Conservation (phyloP, 2,888 invertebrate species). For the Stegana nigrithorax region DNA sequence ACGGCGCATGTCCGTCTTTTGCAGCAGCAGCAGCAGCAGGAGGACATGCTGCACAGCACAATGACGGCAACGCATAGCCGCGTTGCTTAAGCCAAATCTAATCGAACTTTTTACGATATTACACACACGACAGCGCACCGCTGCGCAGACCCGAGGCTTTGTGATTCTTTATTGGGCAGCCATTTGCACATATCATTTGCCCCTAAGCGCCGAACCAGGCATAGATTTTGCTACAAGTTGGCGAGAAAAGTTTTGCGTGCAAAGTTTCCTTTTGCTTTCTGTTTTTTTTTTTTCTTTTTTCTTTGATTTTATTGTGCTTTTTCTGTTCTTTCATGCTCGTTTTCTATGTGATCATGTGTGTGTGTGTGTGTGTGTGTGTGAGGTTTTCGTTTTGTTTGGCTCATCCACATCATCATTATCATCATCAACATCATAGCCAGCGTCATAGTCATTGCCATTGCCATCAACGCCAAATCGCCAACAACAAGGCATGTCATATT, state of each 20-base stretch:
- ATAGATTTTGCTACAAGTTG: not conserved
- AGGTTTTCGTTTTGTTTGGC: not conserved
- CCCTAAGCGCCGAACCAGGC: not conserved
- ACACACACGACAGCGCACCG: not conserved
- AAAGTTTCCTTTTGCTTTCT: not conserved
- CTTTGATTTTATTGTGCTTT: no score
- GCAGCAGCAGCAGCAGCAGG: not conserved
- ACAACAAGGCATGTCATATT: not conserved
- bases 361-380: no score
- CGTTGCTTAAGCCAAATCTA: slow-evolving; percentile 8
- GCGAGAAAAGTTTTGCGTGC: not conserved
- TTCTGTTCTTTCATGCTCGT: no score
- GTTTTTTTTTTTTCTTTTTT: no score
- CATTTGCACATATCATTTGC: slow-evolving; percentile 3
- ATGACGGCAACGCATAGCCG: slow-evolving; percentile 24
- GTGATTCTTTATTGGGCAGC: not conserved
- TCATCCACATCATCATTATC: not conserved
- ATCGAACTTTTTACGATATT: slow-evolving; percentile 11
- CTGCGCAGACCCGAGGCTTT: not conserved
- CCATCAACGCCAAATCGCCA: slow-evolving; percentile 11
- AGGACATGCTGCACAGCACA: not conserved
- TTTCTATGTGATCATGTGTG: no score
- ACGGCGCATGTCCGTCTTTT: not conserved
- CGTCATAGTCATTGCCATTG: not conserved
- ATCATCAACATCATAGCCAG: no score